These are phyloP conservation scores for Bembecia ichneumoniformis DNA, from an alignment of 2,888 invertebrate genomes.

Conservation along the genomic window DNA sequence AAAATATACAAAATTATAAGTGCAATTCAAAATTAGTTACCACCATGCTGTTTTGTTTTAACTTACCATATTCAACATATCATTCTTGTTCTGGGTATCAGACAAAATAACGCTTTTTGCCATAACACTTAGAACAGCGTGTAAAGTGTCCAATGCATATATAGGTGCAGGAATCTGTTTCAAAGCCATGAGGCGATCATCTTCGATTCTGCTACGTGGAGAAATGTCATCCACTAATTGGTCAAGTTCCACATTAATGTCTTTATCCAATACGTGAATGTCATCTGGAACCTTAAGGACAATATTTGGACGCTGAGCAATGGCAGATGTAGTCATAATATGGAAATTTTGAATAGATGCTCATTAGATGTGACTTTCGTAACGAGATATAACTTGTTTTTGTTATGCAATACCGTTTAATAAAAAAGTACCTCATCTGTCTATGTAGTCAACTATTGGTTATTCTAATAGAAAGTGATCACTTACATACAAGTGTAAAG, in stretches of 20 bases:
- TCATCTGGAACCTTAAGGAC: constrained; percentile 32
- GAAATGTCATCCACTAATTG: constrained; percentile 29
- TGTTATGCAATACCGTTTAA: too few species aligned
- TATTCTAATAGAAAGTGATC: too few species aligned
- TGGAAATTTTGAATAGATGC: too few species aligned
- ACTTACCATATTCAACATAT: constrained; percentile 37
- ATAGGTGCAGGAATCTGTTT: constrained; percentile 54
- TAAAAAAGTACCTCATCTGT: too few species aligned
- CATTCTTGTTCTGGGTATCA: constrained; percentile 24
- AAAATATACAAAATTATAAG: background rate
- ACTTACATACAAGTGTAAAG: too few species aligned
- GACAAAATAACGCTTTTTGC: constrained; percentile 32
- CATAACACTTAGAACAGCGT: constrained; percentile 41
- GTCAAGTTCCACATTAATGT: constrained; percentile 37
- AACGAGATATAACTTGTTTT: too few species aligned
- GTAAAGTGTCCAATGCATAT: constrained; percentile 47
- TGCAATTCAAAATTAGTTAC: background rate
- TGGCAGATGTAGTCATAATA: too few species aligned
- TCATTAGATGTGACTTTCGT: too few species aligned
- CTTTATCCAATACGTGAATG: constrained; percentile 29
- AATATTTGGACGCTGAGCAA: background rate
- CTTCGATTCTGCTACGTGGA: constrained; percentile 12
- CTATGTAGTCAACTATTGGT: too few species aligned
- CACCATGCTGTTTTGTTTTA: too few species aligned
- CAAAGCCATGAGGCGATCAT: constrained; percentile 38